phyloP scores from a whole-genome alignment of 2,888 invertebrate genomes.

The Parnassius glacialis region DNA sequence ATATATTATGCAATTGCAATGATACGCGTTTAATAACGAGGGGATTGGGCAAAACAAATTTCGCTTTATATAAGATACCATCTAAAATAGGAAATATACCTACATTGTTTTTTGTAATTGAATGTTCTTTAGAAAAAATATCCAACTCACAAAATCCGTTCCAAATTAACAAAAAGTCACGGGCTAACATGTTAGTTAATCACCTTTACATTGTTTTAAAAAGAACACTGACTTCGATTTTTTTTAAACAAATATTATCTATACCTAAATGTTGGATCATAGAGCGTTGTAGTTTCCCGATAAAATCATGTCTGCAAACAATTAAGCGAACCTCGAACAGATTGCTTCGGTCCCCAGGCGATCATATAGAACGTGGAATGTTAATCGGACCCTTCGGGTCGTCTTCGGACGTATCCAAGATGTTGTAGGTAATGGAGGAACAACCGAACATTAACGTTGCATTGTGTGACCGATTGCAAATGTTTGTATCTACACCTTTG shows the following conservation, averaged over 20 bases:
- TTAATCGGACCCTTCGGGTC: conserved; percentile 63
- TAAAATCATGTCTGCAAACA: conserved; percentile 73
- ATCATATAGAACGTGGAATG: conserved; percentile 64
- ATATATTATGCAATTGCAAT: conserved; percentile 12
- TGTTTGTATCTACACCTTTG: conserved; percentile 29
- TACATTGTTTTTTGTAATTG: too few relatives aligned
- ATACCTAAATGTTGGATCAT: conserved; percentile 4
- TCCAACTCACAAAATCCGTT: too few relatives aligned
- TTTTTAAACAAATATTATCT: too few relatives aligned
- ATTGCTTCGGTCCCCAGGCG: conserved; percentile 61
- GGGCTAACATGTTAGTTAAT: too few relatives aligned
- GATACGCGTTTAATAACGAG: conserved; percentile 14
- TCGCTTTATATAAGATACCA: too few relatives aligned
- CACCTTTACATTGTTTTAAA: not conserved
- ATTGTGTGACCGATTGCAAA: conserved; percentile 42
- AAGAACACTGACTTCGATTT: not conserved
- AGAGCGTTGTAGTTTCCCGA: conserved; percentile 34
- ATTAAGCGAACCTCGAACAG: conserved; percentile 61
- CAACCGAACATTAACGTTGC: conserved; percentile 31
- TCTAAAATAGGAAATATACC: too few relatives aligned
- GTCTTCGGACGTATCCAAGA: conserved; percentile 34
- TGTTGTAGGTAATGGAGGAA: conserved; percentile 33
- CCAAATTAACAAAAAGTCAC: too few relatives aligned
- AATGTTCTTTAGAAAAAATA: too few relatives aligned
- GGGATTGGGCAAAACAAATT: not conserved